phyloP scores from a whole-genome alignment of 2,797 vertebrate genomes.

The Chrysocyon brachyurus region DNA sequence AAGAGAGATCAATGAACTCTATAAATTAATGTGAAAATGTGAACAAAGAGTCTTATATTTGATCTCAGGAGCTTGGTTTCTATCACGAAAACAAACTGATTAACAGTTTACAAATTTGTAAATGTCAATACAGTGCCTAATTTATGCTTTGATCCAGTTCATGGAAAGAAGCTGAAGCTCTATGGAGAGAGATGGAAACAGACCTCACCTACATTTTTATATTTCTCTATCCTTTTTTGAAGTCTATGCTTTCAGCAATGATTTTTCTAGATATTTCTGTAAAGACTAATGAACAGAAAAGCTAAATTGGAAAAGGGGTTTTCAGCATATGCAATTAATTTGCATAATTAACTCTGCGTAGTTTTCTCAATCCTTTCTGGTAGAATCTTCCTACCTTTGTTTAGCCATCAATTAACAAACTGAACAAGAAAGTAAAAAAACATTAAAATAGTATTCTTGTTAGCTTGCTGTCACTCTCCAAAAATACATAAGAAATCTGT shows the following conservation, averaged over 20 bases:
- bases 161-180: slow-evolving; percentile 27
- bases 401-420: slow-evolving; percentile 17
- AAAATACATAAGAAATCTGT: slow-evolving; percentile 36
- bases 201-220: neutral
- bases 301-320: neutral
- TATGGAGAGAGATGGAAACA: neutral
- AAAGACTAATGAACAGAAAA: slow-evolving; percentile 7
- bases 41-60: slow-evolving; percentile 34
- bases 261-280: slow-evolving; percentile 15
- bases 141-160: neutral
- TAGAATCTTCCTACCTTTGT: neutral
- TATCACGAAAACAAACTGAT: slow-evolving; percentile 39
- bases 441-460: neutral
- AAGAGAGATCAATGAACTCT: slow-evolving; percentile 23
- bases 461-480: slow-evolving; percentile 4
- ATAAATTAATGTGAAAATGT: slow-evolving; percentile 34
- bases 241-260: neutral
- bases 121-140: neutral
- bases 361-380: neutral
- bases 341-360: slow-evolving; percentile 8
- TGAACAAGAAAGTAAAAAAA: neutral
- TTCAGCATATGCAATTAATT: neutral
- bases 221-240: slow-evolving; percentile 19
- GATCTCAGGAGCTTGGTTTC: slow-evolving; percentile 43
- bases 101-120: slow-evolving; percentile 20